Base-by-base conservation (phyloP, 2,113 vertebrate genomes). In the Zapornia atra region DNA sequence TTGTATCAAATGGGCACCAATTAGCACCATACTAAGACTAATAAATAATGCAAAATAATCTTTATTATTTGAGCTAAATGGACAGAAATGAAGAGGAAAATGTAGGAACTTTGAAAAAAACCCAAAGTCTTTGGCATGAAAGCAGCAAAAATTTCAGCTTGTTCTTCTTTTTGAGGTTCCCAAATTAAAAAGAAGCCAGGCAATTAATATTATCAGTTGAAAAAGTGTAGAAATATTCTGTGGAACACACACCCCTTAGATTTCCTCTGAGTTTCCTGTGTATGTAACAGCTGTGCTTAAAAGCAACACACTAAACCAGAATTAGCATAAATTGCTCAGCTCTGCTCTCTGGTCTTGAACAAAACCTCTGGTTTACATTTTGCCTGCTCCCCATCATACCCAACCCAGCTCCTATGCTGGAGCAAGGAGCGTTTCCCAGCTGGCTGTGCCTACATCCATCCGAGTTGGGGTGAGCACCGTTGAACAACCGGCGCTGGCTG, bases 1-100 rank as follows among this genome's bases (percentile, higher is more conserved):
- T 38, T 1, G 31, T 20, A 21, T 28, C 57, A 21, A 48, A 3
- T 18, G 22, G 0, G 1, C 18, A 29, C 18, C 42, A 53, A 14
- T 51, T 64, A 56, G 6, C 12, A n/a, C 21, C 2, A 1, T 4
- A 3, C 26, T 42, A 70, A 66, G 4, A 50, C 15, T 2, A 11
- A 68, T 85, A 69, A 84, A 65, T 10, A 60, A 38, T 20, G n/a
- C 26, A 71, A 90, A 77, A 44, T 33, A 33, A 1, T 31, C 15
- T 60, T 36, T 24, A 11, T 38, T 46, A 21, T 64, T 80, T 75
- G 9, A 73, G 18, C 6, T 48, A 46, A 48, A 50, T 11, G 13
- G 26, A 9, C 13, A 61, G 85, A 85, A 66, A 15, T 3, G 8
- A 15, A 54, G 29, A 12, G 17, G 1, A 4, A 88, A 63, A 24